Conservation (phyloP, 2,797 vertebrate species). For the Premnoplex brunnescens region DNA sequence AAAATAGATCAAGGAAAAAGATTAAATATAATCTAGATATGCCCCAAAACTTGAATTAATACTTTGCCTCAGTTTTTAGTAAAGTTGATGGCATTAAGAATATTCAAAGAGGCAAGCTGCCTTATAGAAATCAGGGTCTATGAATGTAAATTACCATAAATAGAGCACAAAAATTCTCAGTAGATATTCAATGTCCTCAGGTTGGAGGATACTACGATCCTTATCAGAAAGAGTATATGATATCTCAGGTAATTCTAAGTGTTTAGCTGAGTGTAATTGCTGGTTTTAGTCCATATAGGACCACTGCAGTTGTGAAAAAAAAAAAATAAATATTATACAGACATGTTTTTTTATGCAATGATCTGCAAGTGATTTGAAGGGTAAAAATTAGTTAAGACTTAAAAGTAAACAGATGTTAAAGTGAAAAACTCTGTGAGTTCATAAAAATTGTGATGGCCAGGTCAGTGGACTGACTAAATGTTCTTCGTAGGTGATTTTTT, state of each 20-base stretch:
- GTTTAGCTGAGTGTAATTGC: not conserved
- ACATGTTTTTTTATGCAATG: not conserved
- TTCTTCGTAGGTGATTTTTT: not conserved
- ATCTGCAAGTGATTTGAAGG: not conserved
- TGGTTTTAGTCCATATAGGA: not conserved
- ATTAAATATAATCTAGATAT: constrained; percentile 30
- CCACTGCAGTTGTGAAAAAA: not conserved
- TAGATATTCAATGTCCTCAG: not conserved
- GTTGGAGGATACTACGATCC: not conserved
- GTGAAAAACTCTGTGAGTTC: not conserved
- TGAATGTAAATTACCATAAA: not conserved
- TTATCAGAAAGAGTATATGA: not conserved
- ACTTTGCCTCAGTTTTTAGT: constrained; percentile 12
- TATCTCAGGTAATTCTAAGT: not conserved
- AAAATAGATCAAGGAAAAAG: constrained; percentile 47
- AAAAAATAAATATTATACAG: not conserved
- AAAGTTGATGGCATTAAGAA: not conserved
- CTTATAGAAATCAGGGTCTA: not conserved
- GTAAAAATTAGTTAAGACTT: not conserved
- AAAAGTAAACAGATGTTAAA: not conserved
- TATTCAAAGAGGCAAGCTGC: not conserved
- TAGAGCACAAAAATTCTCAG: not conserved
- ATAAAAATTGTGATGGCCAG: not conserved
- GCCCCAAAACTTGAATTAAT: constrained; percentile 6
- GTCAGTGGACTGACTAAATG: not conserved